Percentiles rank a stretch among this genome's conserved stretches.
Evolutionary conservation across 2,888 invertebrate species (phyloP).

Genomic region (Aphelenchoides bicaudatus): DNA sequence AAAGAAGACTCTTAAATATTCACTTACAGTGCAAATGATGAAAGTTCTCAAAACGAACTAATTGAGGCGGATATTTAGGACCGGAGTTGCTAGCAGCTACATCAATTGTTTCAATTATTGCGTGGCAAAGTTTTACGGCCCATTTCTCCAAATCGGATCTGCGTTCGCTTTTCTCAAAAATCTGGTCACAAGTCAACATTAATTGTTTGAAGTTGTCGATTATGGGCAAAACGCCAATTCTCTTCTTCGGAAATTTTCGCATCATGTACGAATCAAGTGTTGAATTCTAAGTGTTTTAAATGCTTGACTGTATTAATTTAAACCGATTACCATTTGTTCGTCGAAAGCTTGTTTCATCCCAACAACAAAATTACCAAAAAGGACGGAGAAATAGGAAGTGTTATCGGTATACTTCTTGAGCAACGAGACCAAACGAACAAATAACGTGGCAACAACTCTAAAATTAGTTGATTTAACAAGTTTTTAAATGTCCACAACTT

Average conservation of each 20-base stretch:
- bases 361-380: constrained; percentile 79
- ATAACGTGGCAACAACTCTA: constrained; percentile 87
- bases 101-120: constrained; percentile 78
- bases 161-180: constrained; percentile 76
- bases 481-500: neutral
- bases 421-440: constrained; percentile 85
- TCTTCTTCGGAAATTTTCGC: constrained; percentile 37
- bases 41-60: constrained; percentile 91
- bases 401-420: constrained; percentile 67
- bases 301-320: neutral
- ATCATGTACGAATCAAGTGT: constrained; percentile 23
- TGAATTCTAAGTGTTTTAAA: constrained; percentile 19
- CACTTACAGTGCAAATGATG: constrained; percentile 76
- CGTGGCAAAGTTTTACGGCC: constrained; percentile 63
- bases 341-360: constrained; percentile 87
- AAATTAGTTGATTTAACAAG: constrained; percentile 51
- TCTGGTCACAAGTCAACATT: constrained; percentile 78
- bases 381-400: constrained; percentile 80
- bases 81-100: constrained; percentile 74
- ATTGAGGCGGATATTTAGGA: constrained; percentile 84
- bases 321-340: constrained; percentile 73
- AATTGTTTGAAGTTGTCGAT: constrained; percentile 64
- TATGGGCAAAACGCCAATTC: constrained; percentile 54
- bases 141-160: constrained; percentile 87
- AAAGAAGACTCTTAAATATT: no score